phyloP scores from a whole-genome alignment of 2,888 invertebrate species.

The Busseola fusca region DNA sequence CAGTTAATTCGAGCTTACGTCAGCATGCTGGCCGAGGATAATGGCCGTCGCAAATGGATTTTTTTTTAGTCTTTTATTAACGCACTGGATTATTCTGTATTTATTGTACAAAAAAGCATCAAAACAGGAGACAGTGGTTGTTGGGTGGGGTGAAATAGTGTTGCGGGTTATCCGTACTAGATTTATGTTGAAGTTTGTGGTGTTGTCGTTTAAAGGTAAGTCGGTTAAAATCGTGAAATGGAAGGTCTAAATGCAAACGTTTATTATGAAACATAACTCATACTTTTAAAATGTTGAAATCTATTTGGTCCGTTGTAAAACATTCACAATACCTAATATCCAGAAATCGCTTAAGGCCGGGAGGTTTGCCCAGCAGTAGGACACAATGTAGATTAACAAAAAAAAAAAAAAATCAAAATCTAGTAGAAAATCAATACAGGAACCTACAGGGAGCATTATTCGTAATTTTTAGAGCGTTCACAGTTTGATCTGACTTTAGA shows the following conservation, averaged over 20 bases:
- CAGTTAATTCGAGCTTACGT: slow-evolving; percentile 73
- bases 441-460: too few relatives aligned
- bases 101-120: slow-evolving; percentile 44
- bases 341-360: neutral
- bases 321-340: too few relatives aligned
- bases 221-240: neutral
- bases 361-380: neutral
- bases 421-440: too few relatives aligned
- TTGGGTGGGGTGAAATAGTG: slow-evolving; percentile 3
- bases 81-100: slow-evolving; percentile 55
- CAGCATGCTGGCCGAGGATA: slow-evolving; percentile 67
- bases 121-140: slow-evolving; percentile 30
- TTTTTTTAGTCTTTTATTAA: slow-evolving; percentile 61
- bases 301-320: neutral
- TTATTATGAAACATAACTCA: neutral
- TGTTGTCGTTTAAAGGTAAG: neutral
- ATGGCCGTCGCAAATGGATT: slow-evolving; percentile 67
- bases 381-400: too few relatives aligned
- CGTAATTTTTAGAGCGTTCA: too few relatives aligned
- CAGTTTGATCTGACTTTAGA: too few relatives aligned
- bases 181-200: neutral
- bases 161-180: neutral
- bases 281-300: neutral
- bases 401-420: neutral
- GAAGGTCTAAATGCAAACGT: too few relatives aligned